phyloP scores from a whole-genome alignment of 2,888 invertebrate genomes.

The Mystacides longicornis region DNA sequence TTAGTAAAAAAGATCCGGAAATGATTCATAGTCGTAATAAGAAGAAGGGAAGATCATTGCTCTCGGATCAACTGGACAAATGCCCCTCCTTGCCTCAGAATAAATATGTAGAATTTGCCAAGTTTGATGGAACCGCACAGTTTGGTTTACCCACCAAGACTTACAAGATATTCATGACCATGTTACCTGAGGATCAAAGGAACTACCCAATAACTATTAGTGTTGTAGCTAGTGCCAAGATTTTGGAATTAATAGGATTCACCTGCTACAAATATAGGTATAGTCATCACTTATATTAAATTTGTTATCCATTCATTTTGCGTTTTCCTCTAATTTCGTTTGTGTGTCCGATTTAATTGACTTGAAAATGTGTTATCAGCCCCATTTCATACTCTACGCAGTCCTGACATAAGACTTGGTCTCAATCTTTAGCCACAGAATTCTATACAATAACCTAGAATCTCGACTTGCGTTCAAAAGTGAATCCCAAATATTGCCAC shows the following conservation, averaged over 20 bases:
- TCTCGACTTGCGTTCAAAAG: no score
- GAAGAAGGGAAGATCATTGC: constrained; percentile 48
- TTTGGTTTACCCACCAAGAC: constrained; percentile 71
- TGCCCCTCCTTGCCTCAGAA: constrained; percentile 69
- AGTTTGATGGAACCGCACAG: constrained; percentile 85
- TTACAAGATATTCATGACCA: constrained; percentile 85
- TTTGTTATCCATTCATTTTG: no score
- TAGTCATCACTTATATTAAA: no score
- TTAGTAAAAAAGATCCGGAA: constrained; percentile 41
- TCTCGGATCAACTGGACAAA: constrained; percentile 69
- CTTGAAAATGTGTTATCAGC: no score
- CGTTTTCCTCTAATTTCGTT: no score
- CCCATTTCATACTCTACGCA: no score
- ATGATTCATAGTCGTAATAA: constrained; percentile 10
- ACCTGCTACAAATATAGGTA: constrained; percentile 80
- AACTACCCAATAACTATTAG: constrained; percentile 78
- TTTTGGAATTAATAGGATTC: constrained; percentile 85
- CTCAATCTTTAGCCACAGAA: no score
- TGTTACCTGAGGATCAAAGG: constrained; percentile 73
- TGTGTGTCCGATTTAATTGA: no score
- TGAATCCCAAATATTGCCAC: no score
- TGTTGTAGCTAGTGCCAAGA: constrained; percentile 77
- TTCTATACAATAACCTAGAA: no score
- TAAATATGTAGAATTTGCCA: constrained; percentile 83
- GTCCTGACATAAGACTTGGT: no score